These are phyloP conservation scores for Fregata magnificens DNA, from an alignment of 2,113 vertebrate genomes.

Conservation along the genomic window DNA sequence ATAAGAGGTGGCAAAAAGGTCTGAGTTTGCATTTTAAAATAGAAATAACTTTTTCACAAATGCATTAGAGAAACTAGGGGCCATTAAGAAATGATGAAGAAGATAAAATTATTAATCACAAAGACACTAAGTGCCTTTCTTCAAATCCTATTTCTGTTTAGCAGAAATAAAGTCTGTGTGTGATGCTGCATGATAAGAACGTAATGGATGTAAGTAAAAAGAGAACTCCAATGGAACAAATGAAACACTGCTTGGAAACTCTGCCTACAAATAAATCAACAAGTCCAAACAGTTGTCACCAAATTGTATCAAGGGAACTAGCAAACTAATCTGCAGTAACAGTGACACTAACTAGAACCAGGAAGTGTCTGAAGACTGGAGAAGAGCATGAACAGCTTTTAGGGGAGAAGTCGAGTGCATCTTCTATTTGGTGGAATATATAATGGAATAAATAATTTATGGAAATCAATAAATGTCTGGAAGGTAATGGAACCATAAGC, in stretches of 20 bases:
- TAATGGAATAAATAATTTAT: constrained; percentile 42
- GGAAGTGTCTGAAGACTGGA: not conserved
- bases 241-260: not conserved
- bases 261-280: constrained; percentile 1
- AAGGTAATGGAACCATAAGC: constrained; percentile 19
- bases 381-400: not conserved
- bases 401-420: not conserved
- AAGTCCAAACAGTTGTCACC: not conserved
- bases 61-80: not conserved
- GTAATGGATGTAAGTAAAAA: constrained; percentile 8
- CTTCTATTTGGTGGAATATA: not conserved
- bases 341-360: not conserved
- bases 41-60: not conserved
- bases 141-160: not conserved
- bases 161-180: not conserved
- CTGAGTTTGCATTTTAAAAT: not conserved
- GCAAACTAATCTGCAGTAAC: constrained; percentile 5
- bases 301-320: not conserved
- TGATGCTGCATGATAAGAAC: not conserved
- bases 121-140: constrained; percentile 3
- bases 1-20: not conserved
- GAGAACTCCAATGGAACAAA: not conserved
- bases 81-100: constrained; percentile 27
- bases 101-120: constrained; percentile 41
- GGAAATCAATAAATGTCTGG: constrained; percentile 36